Conservation (phyloP, 2,113 vertebrate genomes). For the Actenoides hombroni region DNA sequence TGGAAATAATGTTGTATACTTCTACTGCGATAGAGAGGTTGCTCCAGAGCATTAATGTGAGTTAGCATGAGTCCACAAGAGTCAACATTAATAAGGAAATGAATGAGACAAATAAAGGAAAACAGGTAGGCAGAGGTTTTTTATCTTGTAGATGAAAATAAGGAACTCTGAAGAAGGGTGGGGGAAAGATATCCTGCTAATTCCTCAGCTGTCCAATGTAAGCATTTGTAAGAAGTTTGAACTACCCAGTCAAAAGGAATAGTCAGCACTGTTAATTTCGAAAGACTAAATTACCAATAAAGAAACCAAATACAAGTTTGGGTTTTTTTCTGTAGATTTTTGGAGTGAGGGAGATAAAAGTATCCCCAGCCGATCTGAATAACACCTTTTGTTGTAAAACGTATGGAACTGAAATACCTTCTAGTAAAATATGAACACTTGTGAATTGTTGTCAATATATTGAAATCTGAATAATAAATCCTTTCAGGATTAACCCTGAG, state of each 20-base stretch:
- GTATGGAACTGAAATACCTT: not conserved
- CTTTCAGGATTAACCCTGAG: not conserved
- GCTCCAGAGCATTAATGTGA: not conserved
- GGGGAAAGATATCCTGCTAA: not conserved
- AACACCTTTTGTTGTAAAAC: not conserved
- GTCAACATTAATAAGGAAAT: not conserved
- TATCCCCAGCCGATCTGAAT: not conserved
- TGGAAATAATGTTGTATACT: not conserved
- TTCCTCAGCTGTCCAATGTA: not conserved
- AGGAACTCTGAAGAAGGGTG: not conserved
- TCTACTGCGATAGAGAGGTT: not conserved
- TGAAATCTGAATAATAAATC: not conserved
- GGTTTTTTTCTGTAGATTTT: not conserved
- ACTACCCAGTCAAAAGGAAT: not conserved
- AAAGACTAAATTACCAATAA: not conserved
- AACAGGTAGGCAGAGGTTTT: not conserved
- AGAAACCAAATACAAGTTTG: fast-evolving
- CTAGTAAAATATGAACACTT: not conserved
- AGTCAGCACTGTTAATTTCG: not conserved
- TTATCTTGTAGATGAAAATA: not conserved
- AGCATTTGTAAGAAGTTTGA: not conserved
- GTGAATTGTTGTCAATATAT: not conserved
- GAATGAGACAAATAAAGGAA: not conserved
- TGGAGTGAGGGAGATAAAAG: not conserved
- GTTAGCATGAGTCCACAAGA: not conserved